phyloP scores from a whole-genome alignment of 2,113 vertebrate species.

The Onychostruthus taczanowskii region DNA sequence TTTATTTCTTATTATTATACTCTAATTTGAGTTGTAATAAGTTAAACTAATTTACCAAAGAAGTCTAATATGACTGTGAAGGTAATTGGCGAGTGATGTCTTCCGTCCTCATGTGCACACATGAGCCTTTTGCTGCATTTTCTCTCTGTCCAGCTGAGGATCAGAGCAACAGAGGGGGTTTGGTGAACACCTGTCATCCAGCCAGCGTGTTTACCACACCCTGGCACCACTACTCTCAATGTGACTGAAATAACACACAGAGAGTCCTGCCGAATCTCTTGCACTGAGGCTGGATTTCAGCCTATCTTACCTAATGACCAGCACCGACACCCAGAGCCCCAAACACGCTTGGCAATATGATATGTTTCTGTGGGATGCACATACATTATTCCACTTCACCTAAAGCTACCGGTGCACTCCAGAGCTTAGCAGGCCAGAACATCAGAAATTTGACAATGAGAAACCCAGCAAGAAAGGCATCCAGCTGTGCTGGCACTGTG shows the following conservation, averaged over 20 bases:
- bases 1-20: background rate
- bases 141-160: background rate
- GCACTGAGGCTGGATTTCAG: background rate
- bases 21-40: background rate
- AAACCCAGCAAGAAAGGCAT: background rate
- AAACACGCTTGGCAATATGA: too few species aligned
- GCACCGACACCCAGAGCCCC: too few species aligned
- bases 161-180: fast-evolving
- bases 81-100: background rate
- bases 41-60: background rate
- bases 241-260: background rate
- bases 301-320: background rate
- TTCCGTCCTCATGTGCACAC: background rate
- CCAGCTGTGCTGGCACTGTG: background rate
- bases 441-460: background rate
- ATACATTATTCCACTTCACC: background rate
- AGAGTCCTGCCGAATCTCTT: background rate
- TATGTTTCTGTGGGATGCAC: background rate
- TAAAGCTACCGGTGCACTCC: background rate
- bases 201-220: background rate
- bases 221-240: background rate
- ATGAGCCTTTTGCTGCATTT: background rate
- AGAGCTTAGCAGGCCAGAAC: background rate
- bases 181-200: background rate
- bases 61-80: background rate